phyloP scores from a whole-genome alignment of 2,888 invertebrate species.

The Hirtodrosophila trivittata region DNA sequence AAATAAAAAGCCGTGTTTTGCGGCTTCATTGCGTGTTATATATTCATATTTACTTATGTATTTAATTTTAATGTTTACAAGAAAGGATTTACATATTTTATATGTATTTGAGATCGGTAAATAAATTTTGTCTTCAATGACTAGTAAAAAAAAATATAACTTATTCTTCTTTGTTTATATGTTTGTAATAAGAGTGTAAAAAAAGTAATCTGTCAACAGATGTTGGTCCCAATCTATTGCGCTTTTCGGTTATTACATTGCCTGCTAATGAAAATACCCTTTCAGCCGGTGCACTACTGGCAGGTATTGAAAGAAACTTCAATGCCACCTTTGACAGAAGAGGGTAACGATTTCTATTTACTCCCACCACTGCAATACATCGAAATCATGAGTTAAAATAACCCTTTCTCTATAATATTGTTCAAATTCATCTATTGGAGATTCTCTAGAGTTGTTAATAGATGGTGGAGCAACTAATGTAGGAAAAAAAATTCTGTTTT shows the following conservation, averaged over 20 bases:
- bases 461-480: constrained; percentile 26
- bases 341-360: constrained; percentile 19
- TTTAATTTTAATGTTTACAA: too few relatives aligned
- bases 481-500: too few relatives aligned
- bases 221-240: constrained; percentile 32
- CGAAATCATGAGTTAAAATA: constrained; percentile 22
- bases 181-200: constrained; percentile 39
- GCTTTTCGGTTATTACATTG: constrained; percentile 34
- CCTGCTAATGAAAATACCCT: constrained; percentile 44
- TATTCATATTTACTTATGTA: too few relatives aligned
- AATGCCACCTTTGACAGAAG: constrained; percentile 25
- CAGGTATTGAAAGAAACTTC: constrained; percentile 27
- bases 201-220: constrained; percentile 34
- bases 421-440: too few relatives aligned
- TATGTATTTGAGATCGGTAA: too few relatives aligned
- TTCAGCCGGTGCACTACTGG: constrained; percentile 41
- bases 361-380: constrained; percentile 27
- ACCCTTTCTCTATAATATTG: too few relatives aligned
- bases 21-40: too few relatives aligned
- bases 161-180: constrained; percentile 33
- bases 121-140: too few relatives aligned
- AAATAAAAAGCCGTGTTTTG: too few relatives aligned
- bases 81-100: too few relatives aligned
- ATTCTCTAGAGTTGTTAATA: too few relatives aligned
- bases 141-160: too few relatives aligned